Conservation (phyloP, 1,140 invertebrate genomes). For the Teleopsis dalmanni region DNA sequence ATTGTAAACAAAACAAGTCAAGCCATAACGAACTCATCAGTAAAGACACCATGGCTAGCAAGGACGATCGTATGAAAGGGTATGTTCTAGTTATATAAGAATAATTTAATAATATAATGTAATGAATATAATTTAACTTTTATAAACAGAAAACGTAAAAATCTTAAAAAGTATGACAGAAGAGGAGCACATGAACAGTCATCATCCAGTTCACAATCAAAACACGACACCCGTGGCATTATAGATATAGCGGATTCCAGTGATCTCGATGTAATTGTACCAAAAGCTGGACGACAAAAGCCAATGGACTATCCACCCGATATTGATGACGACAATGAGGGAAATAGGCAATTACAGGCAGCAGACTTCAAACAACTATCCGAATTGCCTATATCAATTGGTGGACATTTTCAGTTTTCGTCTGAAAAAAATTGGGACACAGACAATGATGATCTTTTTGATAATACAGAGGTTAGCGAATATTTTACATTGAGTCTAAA, state of each 20-base stretch:
- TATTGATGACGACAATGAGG: slow-evolving; percentile 20
- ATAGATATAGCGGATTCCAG: slow-evolving; percentile 40
- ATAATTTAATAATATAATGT: slow-evolving; percentile 12
- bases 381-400: slow-evolving; percentile 27
- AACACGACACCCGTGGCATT: slow-evolving; percentile 24
- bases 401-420: slow-evolving; percentile 33
- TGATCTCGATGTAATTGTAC: slow-evolving; percentile 26
- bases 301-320: slow-evolving; percentile 16
- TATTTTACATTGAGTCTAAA: slow-evolving; percentile 35
- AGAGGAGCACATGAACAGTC: slow-evolving; percentile 15
- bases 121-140: neutral
- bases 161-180: slow-evolving; percentile 32
- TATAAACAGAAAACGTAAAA: slow-evolving; percentile 25
- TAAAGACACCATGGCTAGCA: slow-evolving; percentile 23
- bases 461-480: slow-evolving; percentile 22
- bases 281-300: slow-evolving; percentile 3
- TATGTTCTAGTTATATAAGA: no score
- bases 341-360: slow-evolving; percentile 28
- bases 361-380: slow-evolving; percentile 32
- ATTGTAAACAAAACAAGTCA: slow-evolving; percentile 1
- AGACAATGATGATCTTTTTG: slow-evolving; percentile 22
- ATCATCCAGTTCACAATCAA: slow-evolving; percentile 25
- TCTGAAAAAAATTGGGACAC: slow-evolving; percentile 35
- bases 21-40: neutral
- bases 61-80: slow-evolving; percentile 42